These are phyloP conservation scores for Eriosoma lanigerum DNA, from an alignment of 1,140 invertebrate species.

Conservation along the genomic window DNA sequence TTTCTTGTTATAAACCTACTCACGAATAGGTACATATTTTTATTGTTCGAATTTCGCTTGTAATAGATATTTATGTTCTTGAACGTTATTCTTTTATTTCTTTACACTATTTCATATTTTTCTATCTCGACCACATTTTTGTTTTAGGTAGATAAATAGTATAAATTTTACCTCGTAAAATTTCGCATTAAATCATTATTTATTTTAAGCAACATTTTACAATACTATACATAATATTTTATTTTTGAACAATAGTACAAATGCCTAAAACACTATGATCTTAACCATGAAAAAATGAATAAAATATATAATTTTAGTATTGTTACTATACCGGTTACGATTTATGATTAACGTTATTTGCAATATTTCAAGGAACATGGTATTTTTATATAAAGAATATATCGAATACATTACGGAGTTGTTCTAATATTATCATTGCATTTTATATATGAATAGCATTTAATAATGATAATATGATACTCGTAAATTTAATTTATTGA, in stretches of 20 bases:
- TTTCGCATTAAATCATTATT: not conserved
- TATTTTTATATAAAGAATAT: not conserved
- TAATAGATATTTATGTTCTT: constrained; percentile 19
- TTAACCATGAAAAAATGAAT: not conserved
- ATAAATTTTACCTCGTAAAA: constrained; percentile 6
- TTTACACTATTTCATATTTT: not conserved
- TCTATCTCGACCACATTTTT: not conserved
- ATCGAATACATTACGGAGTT: not conserved
- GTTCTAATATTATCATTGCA: not conserved
- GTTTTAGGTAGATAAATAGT: not conserved
- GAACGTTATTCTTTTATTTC: not conserved
- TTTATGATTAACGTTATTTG: not conserved
- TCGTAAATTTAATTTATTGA: not conserved
- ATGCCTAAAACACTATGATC: not conserved
- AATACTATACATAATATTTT: not conserved
- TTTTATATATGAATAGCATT: not conserved
- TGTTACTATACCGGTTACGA: not conserved
- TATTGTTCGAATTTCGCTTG: constrained; percentile 4
- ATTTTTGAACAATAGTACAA: not conserved
- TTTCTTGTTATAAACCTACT: not conserved
- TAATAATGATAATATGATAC: not conserved
- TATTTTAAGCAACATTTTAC: not conserved
- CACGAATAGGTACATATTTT: constrained; percentile 24
- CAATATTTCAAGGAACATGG: not conserved
- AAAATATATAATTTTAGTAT: not conserved